A percentile compares a stretch with the other conserved stretches of the same genome.
These are phyloP conservation scores for Phalloptychus januarius DNA, from an alignment of 2,797 vertebrate genomes.

Conservation along the genomic window DNA sequence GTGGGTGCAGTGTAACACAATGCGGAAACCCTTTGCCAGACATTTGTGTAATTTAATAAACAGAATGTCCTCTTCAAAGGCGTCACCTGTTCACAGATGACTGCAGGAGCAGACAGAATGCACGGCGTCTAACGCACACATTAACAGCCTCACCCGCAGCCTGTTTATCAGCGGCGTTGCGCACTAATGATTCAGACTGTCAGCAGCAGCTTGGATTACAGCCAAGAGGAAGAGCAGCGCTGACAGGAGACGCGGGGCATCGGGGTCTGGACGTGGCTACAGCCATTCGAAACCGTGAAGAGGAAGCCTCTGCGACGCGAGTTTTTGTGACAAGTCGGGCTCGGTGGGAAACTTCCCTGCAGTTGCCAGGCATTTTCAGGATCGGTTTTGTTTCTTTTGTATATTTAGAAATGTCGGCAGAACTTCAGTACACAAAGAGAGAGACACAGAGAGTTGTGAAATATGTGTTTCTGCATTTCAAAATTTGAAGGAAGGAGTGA, in stretches of 20 bases:
- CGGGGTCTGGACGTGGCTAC: background rate
- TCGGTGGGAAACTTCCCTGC: background rate
- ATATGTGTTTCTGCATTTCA: background rate
- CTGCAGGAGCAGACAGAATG: slow-evolving; percentile 1
- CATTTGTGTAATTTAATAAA: background rate
- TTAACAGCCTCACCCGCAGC: slow-evolving; percentile 14
- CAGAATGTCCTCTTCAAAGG: background rate
- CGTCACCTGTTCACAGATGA: background rate
- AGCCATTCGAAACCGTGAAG: slow-evolving; percentile 35
- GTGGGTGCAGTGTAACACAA: background rate
- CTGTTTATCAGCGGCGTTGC: slow-evolving; percentile 22
- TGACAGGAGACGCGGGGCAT: background rate
- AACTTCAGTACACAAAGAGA: slow-evolving; percentile 3
- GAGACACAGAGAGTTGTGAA: slow-evolving; percentile 6
- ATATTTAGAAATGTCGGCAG: background rate
- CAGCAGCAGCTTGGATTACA: slow-evolving; percentile 29
- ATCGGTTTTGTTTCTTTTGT: background rate
- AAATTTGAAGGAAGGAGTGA: background rate
- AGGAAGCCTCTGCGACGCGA: slow-evolving; percentile 27
- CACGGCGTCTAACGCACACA: background rate
- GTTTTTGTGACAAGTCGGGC: background rate
- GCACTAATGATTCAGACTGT: slow-evolving; percentile 13
- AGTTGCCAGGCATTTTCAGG: background rate
- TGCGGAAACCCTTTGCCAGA: background rate
- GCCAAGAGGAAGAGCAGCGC: background rate